Percentiles rank a stretch among this genome's conserved stretches.
Evolutionary conservation across 1,140 invertebrate species (phyloP).

Genomic region (Limonius californicus): DNA sequence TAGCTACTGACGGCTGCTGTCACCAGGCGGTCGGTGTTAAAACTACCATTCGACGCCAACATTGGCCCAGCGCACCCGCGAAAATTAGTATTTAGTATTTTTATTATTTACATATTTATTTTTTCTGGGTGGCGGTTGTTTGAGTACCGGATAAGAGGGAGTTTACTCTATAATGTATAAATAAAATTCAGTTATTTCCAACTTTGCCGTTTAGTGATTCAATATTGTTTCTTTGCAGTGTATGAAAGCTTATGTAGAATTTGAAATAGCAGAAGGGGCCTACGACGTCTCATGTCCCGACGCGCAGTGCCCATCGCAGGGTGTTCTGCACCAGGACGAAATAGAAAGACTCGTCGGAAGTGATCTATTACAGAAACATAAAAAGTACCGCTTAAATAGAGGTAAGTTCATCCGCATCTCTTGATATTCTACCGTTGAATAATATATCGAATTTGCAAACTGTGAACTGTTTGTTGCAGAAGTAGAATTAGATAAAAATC

Average conservation of each 20-base stretch:
- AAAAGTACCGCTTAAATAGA: constrained; percentile 82
- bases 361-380: constrained; percentile 78
- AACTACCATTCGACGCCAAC: too few relatives aligned
- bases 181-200: too few relatives aligned
- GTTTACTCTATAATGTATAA: too few relatives aligned
- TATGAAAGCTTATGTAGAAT: constrained; percentile 82
- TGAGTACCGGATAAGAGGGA: too few relatives aligned
- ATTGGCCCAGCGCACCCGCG: too few relatives aligned
- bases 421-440: too few relatives aligned
- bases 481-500: constrained; percentile 84
- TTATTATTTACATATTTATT: too few relatives aligned
- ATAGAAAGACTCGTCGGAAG: constrained; percentile 74
- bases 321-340: constrained; percentile 73
- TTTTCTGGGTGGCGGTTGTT: too few relatives aligned
- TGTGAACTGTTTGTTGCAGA: constrained; percentile 67
- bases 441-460: background rate
- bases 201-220: too few relatives aligned
- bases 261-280: constrained; percentile 87
- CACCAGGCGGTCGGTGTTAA: too few relatives aligned
- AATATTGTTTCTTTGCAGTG: constrained; percentile 65
- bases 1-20: too few relatives aligned
- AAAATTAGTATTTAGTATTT: too few relatives aligned
- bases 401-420: constrained; percentile 62
- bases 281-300: constrained; percentile 94
- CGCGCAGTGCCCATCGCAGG: constrained; percentile 77